Evolutionary conservation across 2,797 vertebrate genomes (phyloP).

Genomic region (Semaprochilodus insignis): DNA sequence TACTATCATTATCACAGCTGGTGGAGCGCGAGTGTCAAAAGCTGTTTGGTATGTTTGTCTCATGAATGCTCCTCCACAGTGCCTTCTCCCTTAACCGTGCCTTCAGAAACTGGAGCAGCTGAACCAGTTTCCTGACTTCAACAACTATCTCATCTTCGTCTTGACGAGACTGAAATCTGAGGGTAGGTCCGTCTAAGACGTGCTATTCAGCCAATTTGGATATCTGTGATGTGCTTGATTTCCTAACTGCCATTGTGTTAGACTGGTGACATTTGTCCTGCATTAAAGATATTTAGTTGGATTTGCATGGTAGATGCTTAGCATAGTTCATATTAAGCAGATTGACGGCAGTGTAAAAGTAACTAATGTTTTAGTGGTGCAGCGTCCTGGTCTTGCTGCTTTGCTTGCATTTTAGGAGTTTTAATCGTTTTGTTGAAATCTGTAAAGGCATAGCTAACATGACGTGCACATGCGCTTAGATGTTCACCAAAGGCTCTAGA

Average conservation of each 20-base stretch:
- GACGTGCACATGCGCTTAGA: not conserved
- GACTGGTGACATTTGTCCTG: not conserved
- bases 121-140: slow-evolving; percentile 95
- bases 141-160: slow-evolving; percentile 97
- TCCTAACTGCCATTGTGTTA: no score
- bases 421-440: no score
- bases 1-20: slow-evolving; percentile 16
- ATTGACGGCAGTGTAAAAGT: not conserved
- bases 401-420: not conserved
- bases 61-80: slow-evolving; percentile 11
- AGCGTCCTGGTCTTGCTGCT: not conserved
- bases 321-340: not conserved
- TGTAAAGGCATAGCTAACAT: not conserved
- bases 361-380: not conserved
- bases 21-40: not conserved
- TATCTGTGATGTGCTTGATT: not conserved
- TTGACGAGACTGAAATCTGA: slow-evolving; percentile 93
- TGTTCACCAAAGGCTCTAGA: not conserved
- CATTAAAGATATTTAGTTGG: not conserved
- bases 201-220: no score
- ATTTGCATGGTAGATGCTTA: not conserved
- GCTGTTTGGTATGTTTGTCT: not conserved
- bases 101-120: slow-evolving; percentile 93
- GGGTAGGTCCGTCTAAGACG: slow-evolving; percentile 71
- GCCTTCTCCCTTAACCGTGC: slow-evolving; percentile 74